Conservation (phyloP, 2,797 vertebrate genomes). For the Notamacropus eugenii region DNA sequence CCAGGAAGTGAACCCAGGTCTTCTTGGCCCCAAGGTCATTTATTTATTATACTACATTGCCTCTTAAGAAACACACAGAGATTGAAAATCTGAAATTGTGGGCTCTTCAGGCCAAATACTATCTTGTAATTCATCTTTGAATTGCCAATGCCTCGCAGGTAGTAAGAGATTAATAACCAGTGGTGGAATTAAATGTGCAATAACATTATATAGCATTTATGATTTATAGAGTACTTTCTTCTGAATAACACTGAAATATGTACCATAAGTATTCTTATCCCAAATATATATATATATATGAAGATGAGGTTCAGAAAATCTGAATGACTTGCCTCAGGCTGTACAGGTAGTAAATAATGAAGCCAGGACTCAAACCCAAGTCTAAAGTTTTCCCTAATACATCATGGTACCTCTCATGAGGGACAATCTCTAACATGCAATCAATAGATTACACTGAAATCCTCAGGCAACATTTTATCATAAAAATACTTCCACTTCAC, state of each 20-base stretch:
- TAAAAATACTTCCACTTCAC: background rate
- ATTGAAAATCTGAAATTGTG: background rate
- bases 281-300: background rate
- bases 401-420: background rate
- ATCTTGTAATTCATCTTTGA: constrained; percentile 27
- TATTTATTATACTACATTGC: background rate
- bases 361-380: background rate
- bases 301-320: background rate
- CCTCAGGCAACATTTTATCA: constrained; percentile 7
- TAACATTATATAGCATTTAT: background rate
- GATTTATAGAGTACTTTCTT: background rate
- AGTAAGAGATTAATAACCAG: background rate
- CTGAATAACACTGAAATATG: background rate
- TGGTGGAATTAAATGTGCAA: constrained; percentile 2
- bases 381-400: background rate
- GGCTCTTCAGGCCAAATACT: background rate
- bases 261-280: background rate
- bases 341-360: background rate
- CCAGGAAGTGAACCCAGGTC: background rate
- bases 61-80: background rate
- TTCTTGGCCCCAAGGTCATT: background rate
- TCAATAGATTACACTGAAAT: constrained; percentile 49
- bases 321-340: background rate
- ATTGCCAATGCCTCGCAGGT: background rate
- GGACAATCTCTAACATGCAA: background rate